Conservation (phyloP, 1,140 invertebrate species). For the Drosophila arawakana region DNA sequence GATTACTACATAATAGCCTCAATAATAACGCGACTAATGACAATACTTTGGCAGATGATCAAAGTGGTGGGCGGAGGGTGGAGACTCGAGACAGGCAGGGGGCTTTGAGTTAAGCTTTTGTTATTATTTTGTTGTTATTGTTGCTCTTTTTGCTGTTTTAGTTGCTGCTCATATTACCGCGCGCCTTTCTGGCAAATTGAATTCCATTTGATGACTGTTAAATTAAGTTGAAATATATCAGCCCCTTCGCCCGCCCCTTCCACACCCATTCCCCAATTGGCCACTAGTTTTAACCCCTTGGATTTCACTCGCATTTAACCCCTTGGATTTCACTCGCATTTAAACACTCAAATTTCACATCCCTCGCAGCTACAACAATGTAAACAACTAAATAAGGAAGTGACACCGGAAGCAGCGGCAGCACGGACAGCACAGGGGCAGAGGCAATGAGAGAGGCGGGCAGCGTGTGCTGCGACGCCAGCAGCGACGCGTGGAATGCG, state of each 20-base stretch:
- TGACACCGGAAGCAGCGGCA: slow-evolving; percentile 69
- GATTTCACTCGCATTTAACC: neutral
- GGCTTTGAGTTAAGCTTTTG: neutral
- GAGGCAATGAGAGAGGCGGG: slow-evolving; percentile 12
- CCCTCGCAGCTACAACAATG: slow-evolving; percentile 46
- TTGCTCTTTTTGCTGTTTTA: neutral
- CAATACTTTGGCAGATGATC: slow-evolving; percentile 41
- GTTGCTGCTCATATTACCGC: slow-evolving; percentile 15
- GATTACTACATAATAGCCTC: slow-evolving; percentile 76
- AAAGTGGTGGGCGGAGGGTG: neutral
- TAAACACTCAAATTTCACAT: slow-evolving; percentile 46
- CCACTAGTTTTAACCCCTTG: neutral
- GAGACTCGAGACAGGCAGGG: neutral
- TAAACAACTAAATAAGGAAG: slow-evolving; percentile 82
- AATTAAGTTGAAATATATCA: slow-evolving; percentile 63
- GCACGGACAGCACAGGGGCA: slow-evolving; percentile 1
- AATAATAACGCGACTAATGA: slow-evolving; percentile 78
- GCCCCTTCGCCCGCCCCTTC: neutral
- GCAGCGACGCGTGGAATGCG: slow-evolving; percentile 63
- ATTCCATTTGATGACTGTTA: slow-evolving; percentile 74
- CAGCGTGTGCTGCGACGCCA: slow-evolving; percentile 30
- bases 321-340: neutral
- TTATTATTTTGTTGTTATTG: slow-evolving; percentile 16
- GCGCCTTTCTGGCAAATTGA: slow-evolving; percentile 72
- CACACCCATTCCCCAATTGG: neutral